phyloP scores from a whole-genome alignment of 1,140 invertebrate genomes.

The Pomacea maculata region DNA sequence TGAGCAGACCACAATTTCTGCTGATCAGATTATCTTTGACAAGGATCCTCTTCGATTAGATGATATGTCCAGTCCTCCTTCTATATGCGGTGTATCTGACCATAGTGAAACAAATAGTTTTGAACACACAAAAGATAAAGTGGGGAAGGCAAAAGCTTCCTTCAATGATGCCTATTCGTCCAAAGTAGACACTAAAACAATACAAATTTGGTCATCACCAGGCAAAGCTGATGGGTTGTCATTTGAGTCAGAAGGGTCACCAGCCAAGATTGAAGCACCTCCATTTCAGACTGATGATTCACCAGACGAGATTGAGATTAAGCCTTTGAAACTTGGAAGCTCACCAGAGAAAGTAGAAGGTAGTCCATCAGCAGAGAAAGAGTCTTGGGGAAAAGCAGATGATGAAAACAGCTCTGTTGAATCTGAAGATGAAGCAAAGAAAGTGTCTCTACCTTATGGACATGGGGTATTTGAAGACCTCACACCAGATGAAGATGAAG shows the following conservation, averaged over 20 bases:
- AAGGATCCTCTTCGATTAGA: constrained; percentile 19
- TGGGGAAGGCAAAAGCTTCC: neutral
- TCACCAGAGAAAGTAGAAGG: constrained; percentile 1
- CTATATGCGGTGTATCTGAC: too few relatives aligned
- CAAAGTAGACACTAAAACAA: constrained; percentile 1
- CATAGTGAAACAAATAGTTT: too few relatives aligned
- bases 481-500: constrained; percentile 22
- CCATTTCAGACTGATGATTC: constrained; percentile 23
- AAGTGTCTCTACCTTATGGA: constrained; percentile 20
- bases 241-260: constrained; percentile 15
- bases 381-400: neutral
- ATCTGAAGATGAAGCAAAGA: constrained; percentile 7
- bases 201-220: constrained; percentile 19
- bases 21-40: constrained; percentile 10
- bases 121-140: neutral
- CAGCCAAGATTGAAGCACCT: constrained; percentile 20
- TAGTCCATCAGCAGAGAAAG: neutral
- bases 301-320: constrained; percentile 6
- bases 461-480: constrained; percentile 19
- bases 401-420: neutral
- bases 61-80: neutral
- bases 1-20: neutral
- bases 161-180: neutral
- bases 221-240: neutral
- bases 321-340: constrained; percentile 5